Percentiles rank a stretch among this genome's conserved stretches.
Conservation (phyloP, 2,797 vertebrate species). For the Sebastes oblongus region DNA sequence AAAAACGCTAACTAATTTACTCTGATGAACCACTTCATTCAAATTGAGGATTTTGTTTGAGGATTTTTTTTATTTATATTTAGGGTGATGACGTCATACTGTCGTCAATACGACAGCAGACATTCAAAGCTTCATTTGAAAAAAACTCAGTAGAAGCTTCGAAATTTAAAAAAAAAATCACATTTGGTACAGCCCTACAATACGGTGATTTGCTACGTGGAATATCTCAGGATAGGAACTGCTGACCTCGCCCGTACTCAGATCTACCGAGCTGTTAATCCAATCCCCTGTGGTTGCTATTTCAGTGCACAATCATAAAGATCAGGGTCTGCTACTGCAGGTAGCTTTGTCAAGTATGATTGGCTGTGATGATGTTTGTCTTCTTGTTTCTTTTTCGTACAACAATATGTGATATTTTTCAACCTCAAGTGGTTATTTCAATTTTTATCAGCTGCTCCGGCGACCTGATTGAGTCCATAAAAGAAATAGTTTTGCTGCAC, state of each 20-base stretch:
- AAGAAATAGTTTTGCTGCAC: background rate
- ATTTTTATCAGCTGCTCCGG: background rate
- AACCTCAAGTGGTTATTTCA: background rate
- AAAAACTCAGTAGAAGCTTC: no score
- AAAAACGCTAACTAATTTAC: no score
- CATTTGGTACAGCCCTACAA: background rate
- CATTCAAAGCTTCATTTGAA: no score
- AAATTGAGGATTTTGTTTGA: no score
- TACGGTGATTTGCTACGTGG: background rate
- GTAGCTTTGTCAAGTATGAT: background rate
- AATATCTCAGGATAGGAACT: background rate
- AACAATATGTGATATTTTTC: background rate
- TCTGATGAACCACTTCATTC: no score
- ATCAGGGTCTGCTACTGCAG: background rate
- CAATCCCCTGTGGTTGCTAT: background rate
- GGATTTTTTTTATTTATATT: no score
- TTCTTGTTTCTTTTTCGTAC: background rate
- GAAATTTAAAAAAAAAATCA: no score
- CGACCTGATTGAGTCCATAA: background rate
- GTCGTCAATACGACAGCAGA: no score
- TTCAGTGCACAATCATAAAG: background rate
- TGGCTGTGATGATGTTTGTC: background rate
- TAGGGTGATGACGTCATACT: no score
- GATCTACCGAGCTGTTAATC: background rate
- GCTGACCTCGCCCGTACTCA: background rate